phyloP scores from a whole-genome alignment of 2,888 invertebrate species.

The Harpalus rufipes region DNA sequence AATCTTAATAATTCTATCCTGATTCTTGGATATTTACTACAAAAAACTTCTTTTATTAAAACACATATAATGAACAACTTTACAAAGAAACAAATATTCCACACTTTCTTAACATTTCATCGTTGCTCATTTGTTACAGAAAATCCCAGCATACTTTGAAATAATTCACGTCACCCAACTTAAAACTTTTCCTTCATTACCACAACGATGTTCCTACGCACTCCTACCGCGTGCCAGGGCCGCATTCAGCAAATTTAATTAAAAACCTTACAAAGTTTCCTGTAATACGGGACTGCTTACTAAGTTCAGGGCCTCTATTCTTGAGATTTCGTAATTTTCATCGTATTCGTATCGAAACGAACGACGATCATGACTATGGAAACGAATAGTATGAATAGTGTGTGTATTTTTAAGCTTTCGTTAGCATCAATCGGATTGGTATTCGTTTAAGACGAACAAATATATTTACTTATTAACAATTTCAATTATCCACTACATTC shows the following conservation, averaged over 20 bases:
- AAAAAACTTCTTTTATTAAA: not conserved
- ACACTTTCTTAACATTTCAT: not conserved
- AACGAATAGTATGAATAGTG: too few relatives aligned
- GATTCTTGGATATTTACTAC: too few relatives aligned
- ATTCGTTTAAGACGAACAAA: too few relatives aligned
- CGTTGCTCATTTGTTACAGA: not conserved
- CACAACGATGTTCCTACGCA: not conserved
- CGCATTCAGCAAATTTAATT: conserved; percentile 11
- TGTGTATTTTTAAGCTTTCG: too few relatives aligned
- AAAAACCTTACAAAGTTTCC: not conserved
- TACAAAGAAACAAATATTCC: not conserved
- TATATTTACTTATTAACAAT: too few relatives aligned
- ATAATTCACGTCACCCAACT: not conserved
- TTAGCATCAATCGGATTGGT: too few relatives aligned
- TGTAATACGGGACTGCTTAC: not conserved
- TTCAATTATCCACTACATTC: too few relatives aligned
- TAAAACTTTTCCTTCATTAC: not conserved
- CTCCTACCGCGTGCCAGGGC: not conserved
- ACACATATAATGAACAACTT: not conserved
- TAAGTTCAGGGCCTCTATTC: conserved; percentile 4
- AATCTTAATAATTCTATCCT: too few relatives aligned
- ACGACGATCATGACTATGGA: too few relatives aligned
- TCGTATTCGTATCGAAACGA: too few relatives aligned
- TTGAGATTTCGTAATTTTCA: too few relatives aligned
- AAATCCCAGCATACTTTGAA: not conserved